These are phyloP conservation scores for Heteronetta atricapilla DNA, from an alignment of 2,113 vertebrate genomes.

Conservation along the genomic window DNA sequence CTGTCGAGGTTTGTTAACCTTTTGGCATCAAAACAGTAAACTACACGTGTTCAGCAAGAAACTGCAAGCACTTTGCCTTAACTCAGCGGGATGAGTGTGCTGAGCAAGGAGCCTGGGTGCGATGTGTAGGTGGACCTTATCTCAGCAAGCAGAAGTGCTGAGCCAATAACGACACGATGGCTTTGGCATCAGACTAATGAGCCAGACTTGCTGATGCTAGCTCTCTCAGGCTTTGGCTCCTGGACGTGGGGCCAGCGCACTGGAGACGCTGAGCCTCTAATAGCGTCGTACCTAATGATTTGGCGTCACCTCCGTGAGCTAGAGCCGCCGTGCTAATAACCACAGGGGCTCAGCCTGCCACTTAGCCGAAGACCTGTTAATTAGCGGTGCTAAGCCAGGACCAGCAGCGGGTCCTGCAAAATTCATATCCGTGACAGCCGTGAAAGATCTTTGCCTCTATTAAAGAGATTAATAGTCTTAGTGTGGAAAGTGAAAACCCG, in stretches of 20 bases:
- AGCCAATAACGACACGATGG: not conserved
- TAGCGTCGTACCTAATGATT: not conserved
- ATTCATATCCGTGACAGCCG: not conserved
- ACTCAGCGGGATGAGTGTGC: not conserved
- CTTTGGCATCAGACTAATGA: not conserved
- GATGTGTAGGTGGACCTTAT: not conserved
- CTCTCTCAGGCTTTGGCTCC: fast-evolving
- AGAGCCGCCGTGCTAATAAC: not conserved
- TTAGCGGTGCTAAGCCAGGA: not conserved
- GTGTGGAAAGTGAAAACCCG: not conserved
- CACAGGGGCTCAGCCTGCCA: not conserved
- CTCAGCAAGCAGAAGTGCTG: not conserved
- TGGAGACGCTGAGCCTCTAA: not conserved
- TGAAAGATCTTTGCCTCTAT: not conserved
- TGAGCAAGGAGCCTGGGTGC: not conserved
- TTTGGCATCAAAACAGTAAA: not conserved
- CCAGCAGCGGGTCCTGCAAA: not conserved
- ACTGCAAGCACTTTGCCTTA: not conserved
- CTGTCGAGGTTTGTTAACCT: not conserved
- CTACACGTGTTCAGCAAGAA: not conserved
- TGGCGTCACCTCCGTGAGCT: not conserved
- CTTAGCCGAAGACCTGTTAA: not conserved
- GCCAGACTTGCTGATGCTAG: not conserved
- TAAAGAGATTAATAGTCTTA: not conserved
- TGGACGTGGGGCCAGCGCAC: not conserved